phyloP scores from a whole-genome alignment of 2,113 vertebrate species.

The Thomomys bottae region DNA sequence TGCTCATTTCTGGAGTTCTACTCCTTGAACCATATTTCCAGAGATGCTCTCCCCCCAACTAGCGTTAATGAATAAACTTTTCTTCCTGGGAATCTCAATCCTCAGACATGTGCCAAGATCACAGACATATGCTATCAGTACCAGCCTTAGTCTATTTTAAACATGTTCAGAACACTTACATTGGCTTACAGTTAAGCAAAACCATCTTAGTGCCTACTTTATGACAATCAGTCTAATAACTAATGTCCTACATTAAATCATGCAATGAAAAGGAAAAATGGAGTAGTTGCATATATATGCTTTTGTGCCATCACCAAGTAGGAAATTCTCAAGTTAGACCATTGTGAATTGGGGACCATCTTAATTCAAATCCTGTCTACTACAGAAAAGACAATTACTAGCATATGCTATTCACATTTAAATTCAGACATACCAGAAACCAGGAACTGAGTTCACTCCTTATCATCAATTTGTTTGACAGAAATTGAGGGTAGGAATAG shows the following conservation, averaged over 20 bases:
- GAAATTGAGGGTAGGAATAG: conserved; percentile 3
- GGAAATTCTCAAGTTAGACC: not conserved
- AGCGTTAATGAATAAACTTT: no score
- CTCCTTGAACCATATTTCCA: no score
- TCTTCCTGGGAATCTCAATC: no score
- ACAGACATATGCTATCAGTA: no score
- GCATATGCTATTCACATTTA: not conserved
- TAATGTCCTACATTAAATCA: not conserved
- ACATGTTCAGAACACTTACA: not conserved
- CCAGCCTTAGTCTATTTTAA: not conserved
- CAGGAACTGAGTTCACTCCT: not conserved
- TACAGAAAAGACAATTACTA: not conserved
- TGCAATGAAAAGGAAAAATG: not conserved
- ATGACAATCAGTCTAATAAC: not conserved
- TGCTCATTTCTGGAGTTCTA: no score
- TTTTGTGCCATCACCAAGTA: not conserved
- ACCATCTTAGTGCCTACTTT: not conserved
- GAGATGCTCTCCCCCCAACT: no score
- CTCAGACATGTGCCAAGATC: no score
- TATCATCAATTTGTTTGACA: not conserved
- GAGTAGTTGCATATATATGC: not conserved
- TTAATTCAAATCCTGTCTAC: not conserved
- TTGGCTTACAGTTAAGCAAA: not conserved
- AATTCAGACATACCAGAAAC: not conserved
- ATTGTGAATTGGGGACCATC: not conserved